phyloP scores from a whole-genome alignment of 2,888 invertebrate genomes.

The Nebria brevicollis region DNA sequence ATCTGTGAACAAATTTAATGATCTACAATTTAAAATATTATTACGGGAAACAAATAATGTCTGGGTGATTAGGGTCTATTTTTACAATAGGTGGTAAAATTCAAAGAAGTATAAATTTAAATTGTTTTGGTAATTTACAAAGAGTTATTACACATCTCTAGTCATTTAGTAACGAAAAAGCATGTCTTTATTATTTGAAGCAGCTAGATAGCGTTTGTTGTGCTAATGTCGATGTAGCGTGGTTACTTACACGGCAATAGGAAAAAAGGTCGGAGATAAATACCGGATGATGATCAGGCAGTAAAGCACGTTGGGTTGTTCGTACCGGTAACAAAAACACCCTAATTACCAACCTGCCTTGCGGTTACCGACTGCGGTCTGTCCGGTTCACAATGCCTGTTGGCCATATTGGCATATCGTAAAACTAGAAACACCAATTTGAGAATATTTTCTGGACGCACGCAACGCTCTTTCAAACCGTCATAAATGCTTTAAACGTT shows the following conservation, averaged over 20 bases:
- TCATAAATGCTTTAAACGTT: constrained; percentile 33
- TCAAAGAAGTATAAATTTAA: too few relatives aligned
- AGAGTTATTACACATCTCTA: too few relatives aligned
- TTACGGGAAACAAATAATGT: constrained; percentile 32
- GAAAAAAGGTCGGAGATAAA: constrained; percentile 17
- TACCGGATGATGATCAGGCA: constrained; percentile 34
- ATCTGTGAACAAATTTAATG: neutral
- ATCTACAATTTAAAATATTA: constrained; percentile 29
- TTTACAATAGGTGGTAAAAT: too few relatives aligned
- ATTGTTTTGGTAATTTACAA: too few relatives aligned
- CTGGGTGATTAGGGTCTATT: too few relatives aligned
- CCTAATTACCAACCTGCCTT: constrained; percentile 43
- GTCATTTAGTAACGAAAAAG: too few relatives aligned
- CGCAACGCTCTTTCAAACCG: constrained; percentile 31
- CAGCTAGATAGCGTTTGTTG: neutral
- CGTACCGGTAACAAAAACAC: constrained; percentile 45
- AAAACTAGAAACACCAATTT: constrained; percentile 44
- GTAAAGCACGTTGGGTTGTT: constrained; percentile 41
- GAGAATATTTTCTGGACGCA: constrained; percentile 30
- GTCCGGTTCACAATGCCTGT: constrained; percentile 8
- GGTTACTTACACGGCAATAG: constrained; percentile 13
- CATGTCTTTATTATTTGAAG: too few relatives aligned
- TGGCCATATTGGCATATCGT: constrained; percentile 44
- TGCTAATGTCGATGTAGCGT: constrained; percentile 37
- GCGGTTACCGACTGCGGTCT: constrained; percentile 25